Percentiles rank a stretch among this genome's conserved stretches.
These are phyloP conservation scores for Athrips mouffetella DNA, from an alignment of 2,888 invertebrate species.

Conservation along the genomic window DNA sequence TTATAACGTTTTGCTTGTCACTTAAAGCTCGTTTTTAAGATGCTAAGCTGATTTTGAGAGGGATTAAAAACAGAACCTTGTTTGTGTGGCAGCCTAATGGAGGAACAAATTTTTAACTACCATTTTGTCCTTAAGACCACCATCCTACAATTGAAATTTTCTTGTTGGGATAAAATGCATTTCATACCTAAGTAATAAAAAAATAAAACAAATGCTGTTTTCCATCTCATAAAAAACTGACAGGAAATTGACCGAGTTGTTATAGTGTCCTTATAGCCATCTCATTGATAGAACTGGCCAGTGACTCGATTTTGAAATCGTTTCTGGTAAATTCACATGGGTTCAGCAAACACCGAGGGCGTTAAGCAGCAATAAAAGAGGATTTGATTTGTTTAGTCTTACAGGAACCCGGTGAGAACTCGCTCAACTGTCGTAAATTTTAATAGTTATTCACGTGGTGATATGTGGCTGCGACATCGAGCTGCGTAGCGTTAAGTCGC, in stretches of 20 bases:
- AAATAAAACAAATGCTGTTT: no score
- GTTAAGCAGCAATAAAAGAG: conserved; percentile 1
- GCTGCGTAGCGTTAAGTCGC: background rate
- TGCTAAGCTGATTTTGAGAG: conserved; percentile 1
- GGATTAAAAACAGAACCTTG: conserved; percentile 4
- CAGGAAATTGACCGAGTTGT: no score
- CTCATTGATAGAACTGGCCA: no score
- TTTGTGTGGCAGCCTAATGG: conserved; percentile 2
- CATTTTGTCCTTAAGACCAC: background rate
- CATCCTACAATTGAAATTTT: background rate
- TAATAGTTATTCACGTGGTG: background rate
- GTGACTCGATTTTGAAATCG: background rate
- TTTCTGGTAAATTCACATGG: background rate
- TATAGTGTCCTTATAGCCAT: no score
- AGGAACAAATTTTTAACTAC: background rate
- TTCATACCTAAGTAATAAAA: background rate
- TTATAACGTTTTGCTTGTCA: background rate
- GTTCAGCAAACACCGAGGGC: background rate
- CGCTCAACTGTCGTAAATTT: background rate
- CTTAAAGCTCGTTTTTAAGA: background rate
- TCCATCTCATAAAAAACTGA: no score
- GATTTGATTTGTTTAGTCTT: conserved; percentile 11
- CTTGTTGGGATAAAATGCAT: background rate
- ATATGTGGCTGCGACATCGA: background rate
- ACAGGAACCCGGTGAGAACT: background rate